Percentiles rank a stretch among this genome's conserved stretches.
phyloP scores from a whole-genome alignment of 2,113 vertebrate genomes.

The Eolophus roseicapilla region DNA sequence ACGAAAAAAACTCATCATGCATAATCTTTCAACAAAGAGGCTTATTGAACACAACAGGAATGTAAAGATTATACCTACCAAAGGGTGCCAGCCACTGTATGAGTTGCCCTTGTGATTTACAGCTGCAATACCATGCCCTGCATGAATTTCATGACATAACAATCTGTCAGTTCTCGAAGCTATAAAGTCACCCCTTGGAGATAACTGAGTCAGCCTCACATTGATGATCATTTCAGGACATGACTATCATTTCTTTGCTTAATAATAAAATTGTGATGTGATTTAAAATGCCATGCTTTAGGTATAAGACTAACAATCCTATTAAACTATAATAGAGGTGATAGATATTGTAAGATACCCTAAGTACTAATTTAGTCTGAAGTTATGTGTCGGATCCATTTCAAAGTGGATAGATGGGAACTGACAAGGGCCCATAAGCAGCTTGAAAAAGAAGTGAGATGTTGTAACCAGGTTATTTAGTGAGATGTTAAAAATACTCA shows the following conservation, averaged over 20 bases:
- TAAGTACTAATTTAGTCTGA: background rate
- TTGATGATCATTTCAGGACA: background rate
- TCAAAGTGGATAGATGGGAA: background rate
- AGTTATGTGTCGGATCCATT: background rate
- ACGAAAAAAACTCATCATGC: background rate
- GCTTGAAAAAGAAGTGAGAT: background rate
- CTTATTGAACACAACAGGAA: conserved; percentile 31
- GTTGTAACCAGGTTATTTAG: background rate
- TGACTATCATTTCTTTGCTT: conserved; percentile 2
- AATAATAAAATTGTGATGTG: background rate
- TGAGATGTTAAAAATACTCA: background rate
- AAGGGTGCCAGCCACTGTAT: background rate
- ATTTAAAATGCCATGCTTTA: background rate
- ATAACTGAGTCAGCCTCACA: background rate
- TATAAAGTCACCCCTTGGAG: background rate
- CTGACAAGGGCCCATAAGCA: background rate
- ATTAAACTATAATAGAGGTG: background rate
- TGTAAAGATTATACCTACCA: conserved; percentile 28
- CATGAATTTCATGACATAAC: conserved; percentile 3
- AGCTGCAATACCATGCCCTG: background rate
- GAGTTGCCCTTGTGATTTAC: conserved; percentile 43
- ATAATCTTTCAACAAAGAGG: conserved; percentile 8
- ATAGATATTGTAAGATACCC: background rate
- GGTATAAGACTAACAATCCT: conserved; percentile 3
- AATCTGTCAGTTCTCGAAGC: background rate